phyloP scores from a whole-genome alignment of 2,797 vertebrate species.

The Chelonia mydas region DNA sequence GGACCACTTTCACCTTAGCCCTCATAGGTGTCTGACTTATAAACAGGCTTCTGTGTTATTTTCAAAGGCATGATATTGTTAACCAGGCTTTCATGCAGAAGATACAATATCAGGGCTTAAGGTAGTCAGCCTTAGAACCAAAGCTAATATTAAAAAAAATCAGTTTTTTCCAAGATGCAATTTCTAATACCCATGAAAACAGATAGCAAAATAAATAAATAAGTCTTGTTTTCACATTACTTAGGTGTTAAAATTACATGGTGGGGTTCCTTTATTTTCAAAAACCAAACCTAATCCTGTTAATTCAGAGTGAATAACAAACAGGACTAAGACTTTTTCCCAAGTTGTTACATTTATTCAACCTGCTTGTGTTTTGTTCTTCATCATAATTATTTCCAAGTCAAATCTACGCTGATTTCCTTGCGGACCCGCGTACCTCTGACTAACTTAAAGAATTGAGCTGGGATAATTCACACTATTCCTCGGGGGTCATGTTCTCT shows the following conservation, averaged over 20 bases:
- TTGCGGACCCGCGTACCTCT: conserved; percentile 92
- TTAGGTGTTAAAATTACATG: conserved; percentile 84
- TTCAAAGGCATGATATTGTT: not conserved
- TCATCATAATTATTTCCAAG: conserved; percentile 99
- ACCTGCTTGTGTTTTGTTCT: conserved; percentile 93
- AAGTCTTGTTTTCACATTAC: conserved; percentile 83
- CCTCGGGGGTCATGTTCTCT: conserved; percentile 92
- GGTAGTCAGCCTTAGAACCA: not conserved
- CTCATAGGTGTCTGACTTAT: not conserved
- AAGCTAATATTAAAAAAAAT: conserved; percentile 25
- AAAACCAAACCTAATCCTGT: conserved; percentile 91
- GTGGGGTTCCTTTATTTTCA: conserved; percentile 84
- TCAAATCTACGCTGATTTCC: conserved; percentile 97
- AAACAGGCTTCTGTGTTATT: not conserved
- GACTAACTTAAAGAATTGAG: conserved; percentile 93
- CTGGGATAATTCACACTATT: conserved; percentile 93
- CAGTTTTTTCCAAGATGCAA: conserved; percentile 51
- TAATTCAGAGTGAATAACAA: conserved; percentile 98
- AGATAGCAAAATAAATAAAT: conserved; percentile 75
- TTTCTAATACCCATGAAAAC: conserved; percentile 77
- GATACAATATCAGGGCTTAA: not conserved
- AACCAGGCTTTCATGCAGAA: not conserved
- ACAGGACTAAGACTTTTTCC: conserved; percentile 90
- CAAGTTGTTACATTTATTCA: conserved; percentile 94
- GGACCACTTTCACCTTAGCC: not conserved